Base-by-base conservation (phyloP, 2,797 vertebrate genomes). In the Argya squamiceps region DNA sequence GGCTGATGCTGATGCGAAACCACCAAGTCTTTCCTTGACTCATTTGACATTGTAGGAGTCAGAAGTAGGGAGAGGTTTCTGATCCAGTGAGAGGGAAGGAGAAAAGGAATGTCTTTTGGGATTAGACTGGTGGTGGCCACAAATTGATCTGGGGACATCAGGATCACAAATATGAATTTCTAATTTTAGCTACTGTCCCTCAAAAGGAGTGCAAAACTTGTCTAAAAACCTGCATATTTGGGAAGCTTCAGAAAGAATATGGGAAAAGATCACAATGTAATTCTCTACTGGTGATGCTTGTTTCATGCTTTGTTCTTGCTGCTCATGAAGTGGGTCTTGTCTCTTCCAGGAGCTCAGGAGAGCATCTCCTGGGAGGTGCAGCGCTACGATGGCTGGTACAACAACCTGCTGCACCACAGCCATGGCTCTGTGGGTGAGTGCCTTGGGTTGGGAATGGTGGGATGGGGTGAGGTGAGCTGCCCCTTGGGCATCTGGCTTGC, bases 381-480 rank as follows among this genome's bases (percentile, higher is more conserved):
- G 85, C 98, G 99, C 60, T 99, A 98, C 1, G 99, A 99, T 0
- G 99, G 99, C 55, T 99, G 99, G 99, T 99, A 99, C 97, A 99
- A 99, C 98, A 99, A 99, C 91, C 95, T 99, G 75, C 98, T 98
- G 41, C 84, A 98, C 88, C 99, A 99, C 50, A 93, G 93, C 37
- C 98, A 96, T 0, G 99, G 99, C 29, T 96, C 99, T 0, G 98
- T 97, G 9, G 99, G 99, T 99, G 92, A 73, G 97, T 96, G 50
- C 37, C 26, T 29, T 4, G 47, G 69, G 13, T 8, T 4, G 18
- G 56, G 7, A 29, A 10, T 5, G 74, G 43, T 3, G 15, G 63
- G 43, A 12, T 0, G 2, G 63, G 32, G 16, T 0, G 0, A 56
- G 49, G 8, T 0, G 1, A 75, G 39, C 58, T 43, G 32, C 9